A percentile compares a stretch with the other conserved stretches of the same genome.
Evolutionary conservation across 2,797 vertebrate species (phyloP).

Genomic region (Lepilemur septentrionalis): DNA sequence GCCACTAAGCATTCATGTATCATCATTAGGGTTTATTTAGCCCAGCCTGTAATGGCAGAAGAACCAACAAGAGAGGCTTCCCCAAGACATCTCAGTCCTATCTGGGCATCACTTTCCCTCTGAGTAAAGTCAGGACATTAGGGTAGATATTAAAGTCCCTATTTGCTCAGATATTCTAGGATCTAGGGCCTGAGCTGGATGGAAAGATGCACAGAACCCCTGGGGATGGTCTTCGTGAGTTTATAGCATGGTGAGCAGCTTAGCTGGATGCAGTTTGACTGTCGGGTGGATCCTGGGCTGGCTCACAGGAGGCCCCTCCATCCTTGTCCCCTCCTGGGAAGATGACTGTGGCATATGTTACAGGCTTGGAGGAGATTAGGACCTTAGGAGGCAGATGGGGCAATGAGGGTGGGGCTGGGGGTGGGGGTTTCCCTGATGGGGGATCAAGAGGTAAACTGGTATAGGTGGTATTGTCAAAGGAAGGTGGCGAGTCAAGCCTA

Average conservation of each 20-base stretch:
- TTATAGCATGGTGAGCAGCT: not conserved
- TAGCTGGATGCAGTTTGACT: not conserved
- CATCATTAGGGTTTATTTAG: constrained; percentile 66
- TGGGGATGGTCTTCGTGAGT: not conserved
- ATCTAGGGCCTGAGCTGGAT: not conserved
- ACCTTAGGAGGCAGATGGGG: constrained; percentile 56
- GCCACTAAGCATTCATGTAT: not conserved
- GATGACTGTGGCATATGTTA: constrained; percentile 58
- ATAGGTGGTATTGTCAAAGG: constrained; percentile 59
- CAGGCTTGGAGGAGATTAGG: not conserved
- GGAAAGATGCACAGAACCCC: fast-evolving
- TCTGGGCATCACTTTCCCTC: not conserved
- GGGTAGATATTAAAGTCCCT: not conserved
- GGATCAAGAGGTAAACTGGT: constrained; percentile 7
- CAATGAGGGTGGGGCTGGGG: not conserved
- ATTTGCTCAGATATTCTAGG: not conserved
- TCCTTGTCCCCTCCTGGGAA: constrained; percentile 20
- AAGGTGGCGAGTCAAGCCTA: constrained; percentile 40
- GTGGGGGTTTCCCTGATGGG: not conserved
- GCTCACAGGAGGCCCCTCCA: not conserved
- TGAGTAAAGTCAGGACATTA: not conserved
- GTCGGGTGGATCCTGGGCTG: not conserved
- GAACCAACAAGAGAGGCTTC: not conserved
- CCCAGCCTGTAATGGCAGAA: not conserved
- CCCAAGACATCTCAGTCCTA: not conserved